Evolutionary conservation across 2,888 invertebrate species (phyloP).

Genomic region (Netelia fuscicornis): DNA sequence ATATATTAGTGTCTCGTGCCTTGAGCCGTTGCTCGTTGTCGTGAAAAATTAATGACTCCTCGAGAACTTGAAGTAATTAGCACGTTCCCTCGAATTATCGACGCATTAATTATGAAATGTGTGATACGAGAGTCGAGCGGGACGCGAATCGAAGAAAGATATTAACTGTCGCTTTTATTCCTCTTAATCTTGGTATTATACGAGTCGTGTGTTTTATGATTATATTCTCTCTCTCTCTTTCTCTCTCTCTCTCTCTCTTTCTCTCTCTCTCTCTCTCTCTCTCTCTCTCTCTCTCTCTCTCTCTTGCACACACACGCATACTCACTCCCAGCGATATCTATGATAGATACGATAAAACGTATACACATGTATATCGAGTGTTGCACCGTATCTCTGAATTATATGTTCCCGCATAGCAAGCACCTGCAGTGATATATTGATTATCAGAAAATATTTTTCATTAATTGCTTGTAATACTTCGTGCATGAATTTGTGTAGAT

Average conservation of each 20-base stretch:
- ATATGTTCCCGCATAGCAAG: slow-evolving; percentile 81
- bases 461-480: slow-evolving; percentile 46
- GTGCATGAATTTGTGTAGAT: slow-evolving; percentile 34
- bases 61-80: slow-evolving; percentile 64
- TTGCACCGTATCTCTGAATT: slow-evolving; percentile 35
- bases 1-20: slow-evolving; percentile 37
- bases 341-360: slow-evolving; percentile 11
- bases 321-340: slow-evolving; percentile 7
- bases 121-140: slow-evolving; percentile 22
- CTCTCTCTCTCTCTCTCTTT: too few relatives aligned
- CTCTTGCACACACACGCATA: too few relatives aligned
- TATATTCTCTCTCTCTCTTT: background rate
- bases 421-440: slow-evolving; percentile 84
- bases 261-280: too few relatives aligned
- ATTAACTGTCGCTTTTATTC: slow-evolving; percentile 52
- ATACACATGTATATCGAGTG: slow-evolving; percentile 9
- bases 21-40: slow-evolving; percentile 39
- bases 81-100: slow-evolving; percentile 62
- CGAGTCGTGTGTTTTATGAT: slow-evolving; percentile 24
- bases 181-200: slow-evolving; percentile 40
- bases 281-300: too few relatives aligned
- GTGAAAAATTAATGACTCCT: slow-evolving; percentile 69
- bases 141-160: slow-evolving; percentile 44
- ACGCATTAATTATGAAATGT: slow-evolving; percentile 58
- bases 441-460: slow-evolving; percentile 74